Conservation (phyloP, 2,888 invertebrate species). For the Diaprepes abbreviatus region DNA sequence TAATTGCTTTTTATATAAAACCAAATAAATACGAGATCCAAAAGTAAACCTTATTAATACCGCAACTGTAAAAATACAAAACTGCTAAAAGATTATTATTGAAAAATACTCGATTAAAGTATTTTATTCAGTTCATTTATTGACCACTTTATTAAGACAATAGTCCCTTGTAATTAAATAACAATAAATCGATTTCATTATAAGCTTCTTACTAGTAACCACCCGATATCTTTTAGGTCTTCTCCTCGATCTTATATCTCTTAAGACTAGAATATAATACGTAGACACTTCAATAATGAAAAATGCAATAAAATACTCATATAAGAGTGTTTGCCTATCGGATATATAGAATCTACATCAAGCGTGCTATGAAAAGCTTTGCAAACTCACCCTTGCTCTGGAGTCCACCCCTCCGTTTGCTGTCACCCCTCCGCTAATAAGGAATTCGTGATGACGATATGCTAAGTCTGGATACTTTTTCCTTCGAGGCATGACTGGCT, state of each 20-base stretch:
- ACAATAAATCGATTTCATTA: slow-evolving; percentile 8
- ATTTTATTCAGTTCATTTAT: background rate
- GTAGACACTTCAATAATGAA: background rate
- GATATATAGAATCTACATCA: slow-evolving; percentile 31
- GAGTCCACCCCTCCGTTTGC: slow-evolving; percentile 73
- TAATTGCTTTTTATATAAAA: too few relatives aligned
- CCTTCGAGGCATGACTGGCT: slow-evolving; percentile 87
- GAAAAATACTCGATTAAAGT: too few relatives aligned
- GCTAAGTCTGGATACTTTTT: slow-evolving; percentile 92
- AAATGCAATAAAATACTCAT: slow-evolving; percentile 30
- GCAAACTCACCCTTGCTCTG: slow-evolving; percentile 75
- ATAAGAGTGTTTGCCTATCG: slow-evolving; percentile 30
- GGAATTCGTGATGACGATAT: slow-evolving; percentile 88
- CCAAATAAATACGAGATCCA: too few relatives aligned
- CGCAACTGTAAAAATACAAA: too few relatives aligned
- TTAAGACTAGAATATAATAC: slow-evolving; percentile 4
- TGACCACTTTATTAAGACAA: background rate
- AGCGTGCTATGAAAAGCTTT: slow-evolving; percentile 38
- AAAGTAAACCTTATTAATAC: too few relatives aligned
- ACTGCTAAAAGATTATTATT: too few relatives aligned
- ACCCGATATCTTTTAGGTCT: slow-evolving; percentile 27
- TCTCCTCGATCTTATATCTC: slow-evolving; percentile 16
- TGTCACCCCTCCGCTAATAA: slow-evolving; percentile 73
- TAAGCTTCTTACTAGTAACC: slow-evolving; percentile 31
- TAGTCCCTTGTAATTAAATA: background rate